These are phyloP conservation scores for Diplazon laetatorius DNA, from an alignment of 2,888 invertebrate genomes.

Conservation along the genomic window DNA sequence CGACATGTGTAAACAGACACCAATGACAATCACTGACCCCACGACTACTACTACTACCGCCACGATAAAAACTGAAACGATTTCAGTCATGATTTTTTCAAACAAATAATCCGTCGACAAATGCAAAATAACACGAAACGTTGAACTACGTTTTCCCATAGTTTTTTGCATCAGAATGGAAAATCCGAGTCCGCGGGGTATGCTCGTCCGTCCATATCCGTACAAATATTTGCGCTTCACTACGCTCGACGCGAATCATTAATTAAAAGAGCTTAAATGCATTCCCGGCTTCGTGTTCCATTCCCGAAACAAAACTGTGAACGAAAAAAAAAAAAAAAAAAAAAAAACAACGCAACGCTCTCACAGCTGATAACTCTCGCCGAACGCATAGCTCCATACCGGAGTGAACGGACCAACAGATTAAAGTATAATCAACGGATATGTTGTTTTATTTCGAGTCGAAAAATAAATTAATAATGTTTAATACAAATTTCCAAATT, in stretches of 20 bases:
- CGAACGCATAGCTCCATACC: slow-evolving; percentile 32
- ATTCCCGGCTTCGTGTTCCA: slow-evolving; percentile 23
- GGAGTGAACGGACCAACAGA: background rate
- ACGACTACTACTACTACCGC: too few species aligned
- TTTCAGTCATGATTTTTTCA: too few species aligned
- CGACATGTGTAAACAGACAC: too few species aligned
- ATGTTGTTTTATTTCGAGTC: background rate
- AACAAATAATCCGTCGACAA: background rate
- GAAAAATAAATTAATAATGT: too few species aligned
- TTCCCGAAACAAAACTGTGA: slow-evolving; percentile 24
- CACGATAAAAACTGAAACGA: too few species aligned
- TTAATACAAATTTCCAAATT: too few species aligned
- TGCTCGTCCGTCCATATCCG: slow-evolving; percentile 65
- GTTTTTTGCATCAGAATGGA: slow-evolving; percentile 36
- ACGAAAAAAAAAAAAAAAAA: too few species aligned
- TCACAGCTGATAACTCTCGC: slow-evolving; percentile 30
- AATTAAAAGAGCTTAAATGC: slow-evolving; percentile 73
- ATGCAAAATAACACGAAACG: background rate
- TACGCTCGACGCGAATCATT: slow-evolving; percentile 63
- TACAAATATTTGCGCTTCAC: slow-evolving; percentile 71
- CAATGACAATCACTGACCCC: too few species aligned
- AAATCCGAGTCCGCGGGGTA: slow-evolving; percentile 29
- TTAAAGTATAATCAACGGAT: background rate
- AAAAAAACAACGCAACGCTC: slow-evolving; percentile 32
- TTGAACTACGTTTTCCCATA: background rate